Evolutionary conservation across 2,113 vertebrate species (phyloP), one percentile per base, ranked within the genome.

Genomic region (Oncorhynchus gorbuscha): DNA sequence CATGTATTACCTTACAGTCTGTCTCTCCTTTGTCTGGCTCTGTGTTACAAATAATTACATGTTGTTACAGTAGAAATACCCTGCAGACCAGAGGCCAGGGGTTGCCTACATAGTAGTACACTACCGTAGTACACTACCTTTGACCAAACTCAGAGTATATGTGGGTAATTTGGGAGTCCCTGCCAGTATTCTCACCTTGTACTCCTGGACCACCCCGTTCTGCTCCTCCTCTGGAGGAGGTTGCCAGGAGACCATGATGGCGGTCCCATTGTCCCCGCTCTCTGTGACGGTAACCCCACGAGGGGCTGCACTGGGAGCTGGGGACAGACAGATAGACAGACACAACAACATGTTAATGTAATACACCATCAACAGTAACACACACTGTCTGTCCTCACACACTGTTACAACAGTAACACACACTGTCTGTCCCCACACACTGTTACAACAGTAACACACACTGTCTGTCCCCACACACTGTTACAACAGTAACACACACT

Each of bases 201-300:
- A 99, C 73, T 99, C 97, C 74, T 97, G 97, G 78, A 99, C 95
- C 92, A 97, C 93, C 71, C 98, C 98, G 65, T 99, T 99, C 62
- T 94, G 96, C 67, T 95, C 95, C 71, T 96, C 97, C 84, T 97
- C 95, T 3, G 96, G 97, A 75, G 97, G 98, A 0, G 98, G 95
- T 92, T 97, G 96, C 98, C 98, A 99, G 80, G 95, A 95, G 76
- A 99, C 95, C 79, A 98, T 90, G 85, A 99, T 94, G 65, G 96
- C 94, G 0, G 97, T 99, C 69, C 95, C 95, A 30, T 99, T 99
- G 87, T 95, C 96, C 72, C 96, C 95, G 22, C 95, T 97, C 89
- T 96, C 97, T 0, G 92, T 95, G 5, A 99, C 95, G 1, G 95
- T 96, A 78, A 99, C 97, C 51, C 94, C 94, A 76, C 94, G 95